phyloP scores from a whole-genome alignment of 2,113 vertebrate species.

The Etheostoma spectabile region DNA sequence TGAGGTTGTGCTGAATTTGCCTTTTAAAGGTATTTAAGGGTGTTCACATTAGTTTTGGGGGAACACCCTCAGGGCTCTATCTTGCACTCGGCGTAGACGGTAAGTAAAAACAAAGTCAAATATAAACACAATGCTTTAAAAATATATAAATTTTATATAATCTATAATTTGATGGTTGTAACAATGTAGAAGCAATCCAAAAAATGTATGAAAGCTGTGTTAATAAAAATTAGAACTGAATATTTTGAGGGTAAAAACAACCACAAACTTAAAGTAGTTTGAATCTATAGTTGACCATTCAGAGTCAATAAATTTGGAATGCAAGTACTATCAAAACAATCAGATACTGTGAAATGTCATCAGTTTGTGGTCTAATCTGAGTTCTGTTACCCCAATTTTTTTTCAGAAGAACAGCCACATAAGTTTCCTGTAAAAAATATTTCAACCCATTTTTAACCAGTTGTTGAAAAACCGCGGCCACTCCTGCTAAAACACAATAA shows the following conservation, averaged over 20 bases:
- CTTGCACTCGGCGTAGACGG: too few relatives aligned
- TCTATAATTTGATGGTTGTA: neutral
- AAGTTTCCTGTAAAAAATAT: slow-evolving; percentile 66
- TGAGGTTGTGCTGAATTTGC: neutral
- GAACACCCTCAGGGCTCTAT: neutral
- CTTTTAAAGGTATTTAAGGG: neutral
- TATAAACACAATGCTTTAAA: neutral
- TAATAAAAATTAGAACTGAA: neutral
- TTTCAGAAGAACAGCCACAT: slow-evolving; percentile 50
- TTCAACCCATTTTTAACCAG: slow-evolving; percentile 55
- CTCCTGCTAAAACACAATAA: neutral
- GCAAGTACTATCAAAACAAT: neutral
- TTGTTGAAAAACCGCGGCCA: neutral
- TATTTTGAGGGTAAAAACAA: neutral
- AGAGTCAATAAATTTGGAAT: neutral
- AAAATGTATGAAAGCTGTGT: neutral
- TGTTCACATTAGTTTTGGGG: neutral
- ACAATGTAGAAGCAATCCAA: neutral
- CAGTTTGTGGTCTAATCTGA: neutral
- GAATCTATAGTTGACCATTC: neutral
- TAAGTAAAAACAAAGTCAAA: neutral
- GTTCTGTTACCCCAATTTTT: neutral
- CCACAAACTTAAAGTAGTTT: too few relatives aligned
- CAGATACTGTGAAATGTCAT: neutral
- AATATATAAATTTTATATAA: neutral